Evolutionary conservation across 2,888 invertebrate species (phyloP).

Genomic region (Sipunculus nudus): DNA sequence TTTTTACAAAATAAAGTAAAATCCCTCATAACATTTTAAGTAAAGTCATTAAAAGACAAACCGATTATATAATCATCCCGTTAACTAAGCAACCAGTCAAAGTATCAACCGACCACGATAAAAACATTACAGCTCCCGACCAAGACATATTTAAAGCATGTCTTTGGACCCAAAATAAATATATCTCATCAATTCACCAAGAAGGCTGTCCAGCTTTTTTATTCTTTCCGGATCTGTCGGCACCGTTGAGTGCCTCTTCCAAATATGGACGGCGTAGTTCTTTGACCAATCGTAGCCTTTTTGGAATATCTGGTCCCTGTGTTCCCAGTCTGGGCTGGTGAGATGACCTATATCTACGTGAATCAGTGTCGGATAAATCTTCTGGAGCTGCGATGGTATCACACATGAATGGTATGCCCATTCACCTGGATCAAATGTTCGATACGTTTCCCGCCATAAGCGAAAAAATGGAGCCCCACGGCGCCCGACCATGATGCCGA

Average conservation of each 20-base stretch:
- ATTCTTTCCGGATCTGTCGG: neutral
- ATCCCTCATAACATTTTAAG: too few species aligned
- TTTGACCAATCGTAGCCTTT: neutral
- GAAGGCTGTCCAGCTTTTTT: neutral
- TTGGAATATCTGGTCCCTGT: neutral
- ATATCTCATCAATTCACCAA: neutral
- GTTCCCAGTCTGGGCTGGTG: neutral
- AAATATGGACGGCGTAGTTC: neutral
- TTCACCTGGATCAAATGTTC: neutral
- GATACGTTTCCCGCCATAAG: neutral
- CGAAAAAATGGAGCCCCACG: neutral
- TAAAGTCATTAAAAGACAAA: too few species aligned
- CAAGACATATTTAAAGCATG: too few species aligned
- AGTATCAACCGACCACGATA: too few species aligned
- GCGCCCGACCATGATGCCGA: neutral
- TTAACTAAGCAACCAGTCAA: too few species aligned
- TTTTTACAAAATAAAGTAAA: too few species aligned
- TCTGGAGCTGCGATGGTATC: neutral
- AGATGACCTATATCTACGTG: neutral
- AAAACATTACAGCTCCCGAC: too few species aligned
- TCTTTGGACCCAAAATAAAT: conserved; percentile 10
- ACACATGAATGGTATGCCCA: neutral
- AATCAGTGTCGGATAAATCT: neutral
- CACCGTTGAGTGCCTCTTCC: neutral
- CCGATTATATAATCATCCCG: too few species aligned